Evolutionary conservation across 2,888 invertebrate genomes (phyloP), one percentile per base, ranked within the genome.

Genomic region (Aleiodes leptofemur): DNA sequence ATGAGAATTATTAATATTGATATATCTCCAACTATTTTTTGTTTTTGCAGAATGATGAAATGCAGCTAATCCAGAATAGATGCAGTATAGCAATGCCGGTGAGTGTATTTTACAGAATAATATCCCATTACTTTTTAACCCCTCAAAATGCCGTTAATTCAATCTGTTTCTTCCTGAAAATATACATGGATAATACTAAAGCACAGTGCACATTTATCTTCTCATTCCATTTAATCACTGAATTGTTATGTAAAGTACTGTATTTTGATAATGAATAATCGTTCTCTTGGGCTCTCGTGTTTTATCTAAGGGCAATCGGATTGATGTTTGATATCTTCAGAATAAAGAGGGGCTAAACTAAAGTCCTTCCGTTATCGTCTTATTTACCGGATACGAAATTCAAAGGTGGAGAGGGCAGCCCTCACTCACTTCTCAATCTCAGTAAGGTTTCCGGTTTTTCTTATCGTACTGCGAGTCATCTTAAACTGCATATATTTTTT

Each of bases 341-440:
- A 68, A 56, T 56, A 43, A 53, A 56, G 70, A 51, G 72, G 69
- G 57, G 69, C 72, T 77, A 76, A 79, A 76, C 73, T 64, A 64
- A 64, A 64, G 64, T 64, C 64, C 77, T 77, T 68, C 69, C 71
- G 73, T 78, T 78, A 78, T 79, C 79, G 78, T 56, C 76, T 77
- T 77, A 78, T 77, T 74, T 72, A 74, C 76, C 73, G 76, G 76
- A 74, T 55, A 13, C 38, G 29, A 3, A 57, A 64, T 64, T 73
- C 70, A 51, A 68, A 59, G 73, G 73, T 38, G 34, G 70, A 75
- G 29, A 73, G 55, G 55, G 29, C 53, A 56, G 23, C 59, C 53
- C 61, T 64, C 64, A 59, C 61, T 38, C 55, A 69, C 57, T 56
- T 38, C 66, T 57, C 72, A 64, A 51, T 59, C 71, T 59, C 29